A percentile compares a stretch with the other conserved stretches of the same genome.
Evolutionary conservation across 2,113 vertebrate species (phyloP).

Genomic region (Engystomops pustulosus): DNA sequence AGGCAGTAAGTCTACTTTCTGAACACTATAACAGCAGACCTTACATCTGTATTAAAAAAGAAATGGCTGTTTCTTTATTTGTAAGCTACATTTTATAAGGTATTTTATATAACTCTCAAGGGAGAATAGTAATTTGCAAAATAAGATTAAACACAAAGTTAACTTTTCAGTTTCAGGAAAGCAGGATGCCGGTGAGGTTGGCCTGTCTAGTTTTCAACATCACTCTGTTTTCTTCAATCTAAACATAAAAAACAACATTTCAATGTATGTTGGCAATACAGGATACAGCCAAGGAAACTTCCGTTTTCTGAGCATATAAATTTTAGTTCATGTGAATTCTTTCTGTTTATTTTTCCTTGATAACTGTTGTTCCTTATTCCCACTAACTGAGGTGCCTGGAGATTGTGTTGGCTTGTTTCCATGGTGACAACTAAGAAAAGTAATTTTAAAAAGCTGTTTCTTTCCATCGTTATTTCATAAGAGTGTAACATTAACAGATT

Average conservation of each 20-base stretch:
- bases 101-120: slow-evolving; percentile 34
- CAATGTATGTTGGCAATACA: slow-evolving; percentile 50
- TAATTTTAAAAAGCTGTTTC: slow-evolving; percentile 68
- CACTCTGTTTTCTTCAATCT: slow-evolving; percentile 22
- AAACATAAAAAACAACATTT: slow-evolving; percentile 39
- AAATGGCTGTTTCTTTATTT: slow-evolving; percentile 30
- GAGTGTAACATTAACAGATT: slow-evolving; percentile 68
- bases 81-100: not conserved
- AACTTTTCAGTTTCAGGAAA: slow-evolving; percentile 38
- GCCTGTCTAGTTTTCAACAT: slow-evolving; percentile 32
- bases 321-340: slow-evolving; percentile 64
- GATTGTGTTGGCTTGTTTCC: slow-evolving; percentile 74
- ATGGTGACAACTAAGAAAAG: slow-evolving; percentile 72
- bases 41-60: not conserved
- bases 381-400: slow-evolving; percentile 64
- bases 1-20: not conserved
- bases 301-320: slow-evolving; percentile 57
- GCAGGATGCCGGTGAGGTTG: not conserved
- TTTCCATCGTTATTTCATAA: slow-evolving; percentile 72
- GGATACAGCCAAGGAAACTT: slow-evolving; percentile 53
- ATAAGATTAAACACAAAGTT: slow-evolving; percentile 37
- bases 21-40: not conserved
- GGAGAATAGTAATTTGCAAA: slow-evolving; percentile 11
- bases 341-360: slow-evolving; percentile 57
- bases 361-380: slow-evolving; percentile 62